Evolutionary conservation across 2,113 vertebrate species (phyloP).

Genomic region (Megaleporinus macrocephalus): DNA sequence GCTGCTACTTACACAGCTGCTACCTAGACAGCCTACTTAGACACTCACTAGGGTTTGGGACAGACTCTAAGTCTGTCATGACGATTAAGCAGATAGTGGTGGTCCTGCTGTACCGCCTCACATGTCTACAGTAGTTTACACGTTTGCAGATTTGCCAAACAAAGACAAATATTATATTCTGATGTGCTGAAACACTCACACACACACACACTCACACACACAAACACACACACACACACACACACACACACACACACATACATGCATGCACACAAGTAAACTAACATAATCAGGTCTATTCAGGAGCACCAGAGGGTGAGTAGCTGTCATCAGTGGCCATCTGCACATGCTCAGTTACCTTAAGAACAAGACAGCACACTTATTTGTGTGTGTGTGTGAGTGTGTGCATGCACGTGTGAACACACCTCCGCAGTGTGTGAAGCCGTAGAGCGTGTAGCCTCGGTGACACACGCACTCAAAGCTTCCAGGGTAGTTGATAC

Average conservation of each 20-base stretch:
- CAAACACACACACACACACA: no score
- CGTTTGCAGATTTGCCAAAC: no score
- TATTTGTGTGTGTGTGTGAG: constrained; percentile 25
- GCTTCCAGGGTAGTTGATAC: constrained; percentile 93
- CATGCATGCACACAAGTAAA: not conserved
- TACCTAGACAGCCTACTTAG: no score
- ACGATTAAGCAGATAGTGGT: no score
- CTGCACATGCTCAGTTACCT: constrained; percentile 11
- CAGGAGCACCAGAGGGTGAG: not conserved
- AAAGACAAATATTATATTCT: not conserved
- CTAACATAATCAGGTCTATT: constrained; percentile 4
- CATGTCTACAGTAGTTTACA: no score
- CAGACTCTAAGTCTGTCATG: no score
- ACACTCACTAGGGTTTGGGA: no score
- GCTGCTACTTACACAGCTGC: no score
- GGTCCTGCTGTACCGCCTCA: no score
- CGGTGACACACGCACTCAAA: constrained; percentile 91
- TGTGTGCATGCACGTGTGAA: constrained; percentile 7
- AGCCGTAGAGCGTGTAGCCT: constrained; percentile 91
- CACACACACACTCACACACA: no score
- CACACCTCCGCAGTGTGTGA: constrained; percentile 97
- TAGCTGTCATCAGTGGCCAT: not conserved
- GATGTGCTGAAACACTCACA: not conserved
- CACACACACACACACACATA: no score
- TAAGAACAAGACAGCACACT: not conserved